A percentile compares a stretch with the other conserved stretches of the same genome.
Evolutionary conservation across 2,888 invertebrate genomes (phyloP).

Genomic region (Strigamia maritima): DNA sequence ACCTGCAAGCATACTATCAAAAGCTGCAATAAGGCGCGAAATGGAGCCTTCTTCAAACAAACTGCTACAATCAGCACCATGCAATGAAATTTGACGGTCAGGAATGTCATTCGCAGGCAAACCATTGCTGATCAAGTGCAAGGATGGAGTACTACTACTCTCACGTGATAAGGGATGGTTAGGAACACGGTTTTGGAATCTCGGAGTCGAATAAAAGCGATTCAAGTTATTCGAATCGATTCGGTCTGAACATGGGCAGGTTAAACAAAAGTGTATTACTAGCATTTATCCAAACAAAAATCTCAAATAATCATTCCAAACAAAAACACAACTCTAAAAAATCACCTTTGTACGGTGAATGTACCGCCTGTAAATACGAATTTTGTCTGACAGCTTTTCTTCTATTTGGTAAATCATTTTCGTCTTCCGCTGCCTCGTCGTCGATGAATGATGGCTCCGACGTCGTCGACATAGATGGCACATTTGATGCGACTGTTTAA

Average conservation of each 20-base stretch:
- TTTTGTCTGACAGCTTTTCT: constrained; percentile 46
- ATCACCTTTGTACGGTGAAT: constrained; percentile 46
- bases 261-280: background rate
- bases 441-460: background rate
- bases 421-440: constrained; percentile 7
- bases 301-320: background rate
- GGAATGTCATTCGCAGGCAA: background rate
- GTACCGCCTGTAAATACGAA: constrained; percentile 50
- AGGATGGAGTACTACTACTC: constrained; percentile 15
- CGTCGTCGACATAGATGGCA: background rate
- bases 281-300: background rate
- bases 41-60: constrained; percentile 34
- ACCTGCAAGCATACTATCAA: constrained; percentile 35
- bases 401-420: constrained; percentile 33
- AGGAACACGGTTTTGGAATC: background rate
- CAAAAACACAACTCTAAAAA: background rate
- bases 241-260: background rate
- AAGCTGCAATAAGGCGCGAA: constrained; percentile 25
- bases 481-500: background rate
- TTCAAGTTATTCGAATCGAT: background rate
- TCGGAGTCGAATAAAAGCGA: constrained; percentile 3
- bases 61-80: constrained; percentile 19
- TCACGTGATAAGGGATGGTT: constrained; percentile 19
- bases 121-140: constrained; percentile 8
- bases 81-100: background rate